Evolutionary conservation across 1,140 invertebrate species (phyloP).

Genomic region (Drosophila sturtevanti): DNA sequence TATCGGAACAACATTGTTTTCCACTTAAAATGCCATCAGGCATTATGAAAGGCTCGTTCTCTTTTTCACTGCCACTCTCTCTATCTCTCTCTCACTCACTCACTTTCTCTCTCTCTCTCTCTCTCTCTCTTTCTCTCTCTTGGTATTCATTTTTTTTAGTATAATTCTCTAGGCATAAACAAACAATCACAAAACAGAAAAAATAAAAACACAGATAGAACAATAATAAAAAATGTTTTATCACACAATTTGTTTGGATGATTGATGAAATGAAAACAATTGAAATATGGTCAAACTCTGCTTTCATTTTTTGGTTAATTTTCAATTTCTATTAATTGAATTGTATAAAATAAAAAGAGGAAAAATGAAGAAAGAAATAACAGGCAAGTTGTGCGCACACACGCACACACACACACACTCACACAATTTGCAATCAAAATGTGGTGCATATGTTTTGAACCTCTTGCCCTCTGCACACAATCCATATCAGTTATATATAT

Average conservation of each 20-base stretch:
- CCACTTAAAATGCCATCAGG: conserved; percentile 58
- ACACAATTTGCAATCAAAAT: conserved; percentile 47
- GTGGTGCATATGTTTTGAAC: conserved; percentile 45
- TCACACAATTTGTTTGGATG: conserved; percentile 25
- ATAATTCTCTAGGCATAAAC: conserved; percentile 40
- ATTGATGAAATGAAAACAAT: conserved; percentile 28
- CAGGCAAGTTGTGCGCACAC: conserved; percentile 3
- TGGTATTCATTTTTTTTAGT: not conserved
- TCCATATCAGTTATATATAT: not conserved
- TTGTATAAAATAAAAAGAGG: not conserved
- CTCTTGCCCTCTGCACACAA: not conserved
- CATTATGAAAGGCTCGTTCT: conserved; percentile 2
- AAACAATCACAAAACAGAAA: conserved; percentile 16
- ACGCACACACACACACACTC: not conserved
- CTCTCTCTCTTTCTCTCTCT: not conserved
- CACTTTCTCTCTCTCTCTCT: not conserved
- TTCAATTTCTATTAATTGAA: conserved; percentile 51
- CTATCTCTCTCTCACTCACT: too few relatives aligned
- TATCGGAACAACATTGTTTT: conserved; percentile 58
- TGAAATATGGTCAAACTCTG: conserved; percentile 23
- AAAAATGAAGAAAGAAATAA: not conserved
- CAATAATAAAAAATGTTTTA: conserved; percentile 16
- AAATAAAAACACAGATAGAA: not conserved
- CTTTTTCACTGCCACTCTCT: conserved; percentile 16
- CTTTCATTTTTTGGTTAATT: conserved; percentile 21